A percentile compares a stretch with the other conserved stretches of the same genome.
Evolutionary conservation across 2,113 vertebrate species (phyloP).

Genomic region (Rhinichthys klamathensis): DNA sequence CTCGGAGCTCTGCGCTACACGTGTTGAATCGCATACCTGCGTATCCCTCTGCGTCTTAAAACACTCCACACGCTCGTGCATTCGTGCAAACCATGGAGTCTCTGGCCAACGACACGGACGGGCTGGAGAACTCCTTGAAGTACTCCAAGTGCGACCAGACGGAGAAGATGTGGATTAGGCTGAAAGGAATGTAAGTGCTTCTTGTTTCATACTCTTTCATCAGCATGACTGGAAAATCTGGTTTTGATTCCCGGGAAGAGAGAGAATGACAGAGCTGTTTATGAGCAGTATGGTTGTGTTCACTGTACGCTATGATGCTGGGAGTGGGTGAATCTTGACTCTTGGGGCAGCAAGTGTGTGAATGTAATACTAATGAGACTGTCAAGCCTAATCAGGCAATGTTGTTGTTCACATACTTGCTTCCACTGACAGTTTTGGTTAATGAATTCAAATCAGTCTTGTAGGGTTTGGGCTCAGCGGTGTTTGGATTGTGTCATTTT

Average conservation of each 20-base stretch:
- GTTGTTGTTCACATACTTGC: slow-evolving; percentile 9
- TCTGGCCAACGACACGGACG: slow-evolving; percentile 56
- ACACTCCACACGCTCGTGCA: slow-evolving; percentile 3
- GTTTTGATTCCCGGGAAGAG: background rate
- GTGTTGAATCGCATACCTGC: slow-evolving; percentile 54
- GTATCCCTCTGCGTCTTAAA: slow-evolving; percentile 40
- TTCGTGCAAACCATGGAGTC: slow-evolving; percentile 55
- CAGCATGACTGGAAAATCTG: background rate
- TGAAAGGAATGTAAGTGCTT: slow-evolving; percentile 68
- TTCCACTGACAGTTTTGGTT: background rate
- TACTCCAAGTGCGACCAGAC: slow-evolving; percentile 64
- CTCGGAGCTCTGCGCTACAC: slow-evolving; percentile 32
- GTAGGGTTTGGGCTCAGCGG: background rate
- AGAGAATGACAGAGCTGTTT: slow-evolving; percentile 12
- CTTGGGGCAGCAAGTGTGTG: slow-evolving; percentile 29
- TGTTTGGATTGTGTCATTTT: slow-evolving; percentile 28
- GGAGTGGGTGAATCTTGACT: slow-evolving; percentile 34
- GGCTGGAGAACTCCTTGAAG: slow-evolving; percentile 63
- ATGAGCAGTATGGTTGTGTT: background rate
- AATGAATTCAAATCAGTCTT: slow-evolving; percentile 9
- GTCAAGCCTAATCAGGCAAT: slow-evolving; percentile 5
- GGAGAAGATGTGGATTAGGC: slow-evolving; percentile 66
- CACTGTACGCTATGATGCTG: slow-evolving; percentile 45
- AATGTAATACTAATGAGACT: slow-evolving; percentile 42
- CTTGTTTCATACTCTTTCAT: background rate